A percentile compares a stretch with the other conserved stretches of the same genome.
These are phyloP conservation scores for Grallaria varia DNA, from an alignment of 2,113 vertebrate species.

Conservation along the genomic window DNA sequence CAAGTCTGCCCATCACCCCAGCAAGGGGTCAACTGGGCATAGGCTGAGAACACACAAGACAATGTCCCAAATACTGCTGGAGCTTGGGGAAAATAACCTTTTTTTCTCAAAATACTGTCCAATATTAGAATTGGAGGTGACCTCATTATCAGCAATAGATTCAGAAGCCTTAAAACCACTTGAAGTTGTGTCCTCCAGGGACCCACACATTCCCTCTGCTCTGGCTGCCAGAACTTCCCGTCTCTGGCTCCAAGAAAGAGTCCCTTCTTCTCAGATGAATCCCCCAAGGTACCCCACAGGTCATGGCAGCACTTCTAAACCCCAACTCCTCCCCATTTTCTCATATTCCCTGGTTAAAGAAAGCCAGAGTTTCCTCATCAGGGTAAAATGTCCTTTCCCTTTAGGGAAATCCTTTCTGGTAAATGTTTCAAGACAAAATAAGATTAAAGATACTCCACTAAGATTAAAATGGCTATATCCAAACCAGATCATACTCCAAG, in stretches of 20 bases:
- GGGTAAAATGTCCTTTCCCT: background rate
- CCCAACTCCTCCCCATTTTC: background rate
- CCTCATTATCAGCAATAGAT: background rate
- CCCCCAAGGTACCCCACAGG: background rate
- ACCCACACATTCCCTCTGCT: background rate
- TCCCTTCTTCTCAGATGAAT: background rate
- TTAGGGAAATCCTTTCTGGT: constrained; percentile 16
- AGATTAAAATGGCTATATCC: background rate
- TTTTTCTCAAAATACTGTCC: background rate
- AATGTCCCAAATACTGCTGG: background rate
- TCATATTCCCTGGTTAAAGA: background rate
- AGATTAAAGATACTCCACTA: constrained; percentile 1
- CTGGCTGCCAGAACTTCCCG: background rate
- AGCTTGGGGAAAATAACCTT: background rate
- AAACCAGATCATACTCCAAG: background rate
- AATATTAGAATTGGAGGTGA: background rate
- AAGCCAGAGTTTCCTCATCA: background rate
- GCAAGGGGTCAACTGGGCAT: background rate
- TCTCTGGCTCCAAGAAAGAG: background rate
- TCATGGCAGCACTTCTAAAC: background rate
- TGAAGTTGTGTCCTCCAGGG: background rate
- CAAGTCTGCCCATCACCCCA: background rate
- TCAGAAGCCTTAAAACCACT: background rate
- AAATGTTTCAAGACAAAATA: constrained; percentile 28
- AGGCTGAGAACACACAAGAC: background rate